A percentile compares a stretch with the other conserved stretches of the same genome.
Evolutionary conservation across 2,113 vertebrate species (phyloP).

Genomic region (Peromyscus leucopus): DNA sequence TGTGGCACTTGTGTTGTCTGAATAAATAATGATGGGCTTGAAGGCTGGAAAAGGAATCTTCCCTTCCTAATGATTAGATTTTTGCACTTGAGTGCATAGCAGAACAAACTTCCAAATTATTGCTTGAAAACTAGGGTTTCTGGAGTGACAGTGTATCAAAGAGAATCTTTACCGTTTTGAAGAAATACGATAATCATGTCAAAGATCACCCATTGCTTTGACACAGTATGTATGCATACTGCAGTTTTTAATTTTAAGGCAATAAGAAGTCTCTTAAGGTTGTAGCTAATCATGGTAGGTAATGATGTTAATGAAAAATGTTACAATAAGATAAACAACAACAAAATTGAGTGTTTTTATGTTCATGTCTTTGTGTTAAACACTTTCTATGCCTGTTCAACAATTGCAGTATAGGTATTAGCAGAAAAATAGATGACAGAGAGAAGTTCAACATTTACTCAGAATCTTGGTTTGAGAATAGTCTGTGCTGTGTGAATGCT

Average conservation of each 20-base stretch:
- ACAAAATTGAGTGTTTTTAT: background rate
- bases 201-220: background rate
- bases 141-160: background rate
- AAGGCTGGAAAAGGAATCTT: background rate
- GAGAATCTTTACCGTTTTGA: background rate
- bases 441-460: background rate
- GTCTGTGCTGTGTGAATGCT: background rate
- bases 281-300: slow-evolving; percentile 9
- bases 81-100: background rate
- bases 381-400: background rate
- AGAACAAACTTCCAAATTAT: background rate
- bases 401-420: background rate
- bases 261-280: slow-evolving; percentile 13
- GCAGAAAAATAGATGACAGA: background rate
- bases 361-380: background rate
- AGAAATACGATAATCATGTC: background rate
- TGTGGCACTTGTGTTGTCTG: background rate
- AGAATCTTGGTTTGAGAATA: background rate
- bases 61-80: slow-evolving; percentile 2
- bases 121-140: slow-evolving; percentile 16
- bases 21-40: background rate
- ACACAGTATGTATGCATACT: background rate
- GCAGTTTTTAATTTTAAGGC: slow-evolving; percentile 46
- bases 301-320: background rate
- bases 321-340: background rate